Evolutionary conservation across 2,888 invertebrate species (phyloP), one percentile per base, ranked within the genome.

Genomic region (Diogma glabrata): DNA sequence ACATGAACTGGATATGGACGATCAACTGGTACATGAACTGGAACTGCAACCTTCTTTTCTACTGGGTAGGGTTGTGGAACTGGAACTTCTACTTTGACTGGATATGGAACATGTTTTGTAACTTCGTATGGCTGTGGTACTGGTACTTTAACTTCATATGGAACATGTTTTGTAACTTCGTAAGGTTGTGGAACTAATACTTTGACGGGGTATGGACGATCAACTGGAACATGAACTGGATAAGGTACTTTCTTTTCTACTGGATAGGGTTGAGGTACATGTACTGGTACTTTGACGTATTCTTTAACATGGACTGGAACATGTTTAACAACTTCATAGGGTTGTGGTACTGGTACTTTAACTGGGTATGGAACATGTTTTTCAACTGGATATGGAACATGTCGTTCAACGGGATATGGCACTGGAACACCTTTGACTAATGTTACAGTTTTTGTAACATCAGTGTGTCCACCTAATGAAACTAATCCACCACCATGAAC

Each of bases 371-470:
- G 83, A 3, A 82, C 75, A 58, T 76, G 77, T 56, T 79, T 79
- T 51, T 78, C 76, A 1, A 80, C 74, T 3, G 79, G 77, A 69
- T 69, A 68, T 8, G 72, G 77, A 20, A 78, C 65, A 47, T 73
- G 72, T 62, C 76, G 78, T 61, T 83, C 82, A 52, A 87, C 86
- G 51, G 81, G 82, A 62, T 84, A 84, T 53, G 83, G 82, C 53
- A 79, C 79, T 30, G 83, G 78, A 43, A 85, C 78, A 56, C 80
- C 84, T 71, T 84, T 85, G 57, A 85, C 78, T 19, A 88, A 77
- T 24, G 86, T 84, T 56, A 84, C 69, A 52, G 80, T 80, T 63
- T 81, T 83, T 61, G 79, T 76, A 17, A 74, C 67, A 58, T 81
- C 77, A 51, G 76, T 74, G 56, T 76, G 69, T 59, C 68, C 70